Conservation (phyloP, 2,888 invertebrate species). For the Sinohyriopsis cumingii region DNA sequence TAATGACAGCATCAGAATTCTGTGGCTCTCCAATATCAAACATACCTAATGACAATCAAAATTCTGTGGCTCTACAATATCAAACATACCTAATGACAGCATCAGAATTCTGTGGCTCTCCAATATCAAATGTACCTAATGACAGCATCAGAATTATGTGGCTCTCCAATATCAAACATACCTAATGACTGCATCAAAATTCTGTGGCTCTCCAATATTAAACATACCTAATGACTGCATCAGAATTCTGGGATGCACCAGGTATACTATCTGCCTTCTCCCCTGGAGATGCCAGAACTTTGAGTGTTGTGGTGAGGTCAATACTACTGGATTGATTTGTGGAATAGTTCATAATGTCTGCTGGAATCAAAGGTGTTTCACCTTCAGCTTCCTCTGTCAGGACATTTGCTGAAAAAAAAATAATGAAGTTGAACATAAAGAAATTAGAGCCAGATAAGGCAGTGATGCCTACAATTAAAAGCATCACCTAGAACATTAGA, state of each 20-base stretch:
- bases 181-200: too few species aligned
- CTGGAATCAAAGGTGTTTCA: constrained; percentile 80
- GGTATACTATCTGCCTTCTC: constrained; percentile 64
- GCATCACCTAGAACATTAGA: too few species aligned
- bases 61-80: too few species aligned
- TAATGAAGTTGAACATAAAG: neutral
- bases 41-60: too few species aligned
- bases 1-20: too few species aligned
- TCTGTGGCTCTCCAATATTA: too few species aligned
- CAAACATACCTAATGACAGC: constrained; percentile 21
- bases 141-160: too few species aligned
- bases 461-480: too few species aligned
- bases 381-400: constrained; percentile 81
- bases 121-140: too few species aligned
- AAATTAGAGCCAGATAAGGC: neutral
- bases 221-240: constrained; percentile 76
- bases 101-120: constrained; percentile 67
- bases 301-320: constrained; percentile 73
- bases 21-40: too few species aligned
- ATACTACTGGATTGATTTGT: constrained; percentile 75
- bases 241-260: constrained; percentile 73
- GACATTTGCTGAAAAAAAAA: constrained; percentile 76
- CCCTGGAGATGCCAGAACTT: constrained; percentile 74
- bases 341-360: constrained; percentile 79
- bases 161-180: too few species aligned